Base-by-base conservation (phyloP, 2,888 invertebrate genomes). In the Boloria euphrosyne region DNA sequence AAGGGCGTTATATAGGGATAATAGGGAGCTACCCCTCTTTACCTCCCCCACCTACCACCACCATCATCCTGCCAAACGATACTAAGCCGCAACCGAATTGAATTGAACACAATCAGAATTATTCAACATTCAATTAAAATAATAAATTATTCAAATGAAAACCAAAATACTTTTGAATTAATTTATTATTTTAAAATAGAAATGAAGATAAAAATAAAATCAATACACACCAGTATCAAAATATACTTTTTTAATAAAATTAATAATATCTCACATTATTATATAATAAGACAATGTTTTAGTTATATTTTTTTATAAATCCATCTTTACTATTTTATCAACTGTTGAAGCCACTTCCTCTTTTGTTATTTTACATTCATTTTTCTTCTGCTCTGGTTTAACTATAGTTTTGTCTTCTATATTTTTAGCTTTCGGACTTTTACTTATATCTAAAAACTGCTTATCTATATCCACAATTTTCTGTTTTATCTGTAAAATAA, bases 391-490 rank as follows among this genome's bases (percentile, higher is more conserved):
- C 3, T 80, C 78, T 13, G 72, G 71, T 69, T 81, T 80, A 2
- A 76, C 71, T 54, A 74, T 71, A 18, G 76, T 68, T 67, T 82
- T 78, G 3, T 75, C 66, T 62, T 74, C 70, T 17, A 61, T 79
- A 0, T 78, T 58, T 10, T 10, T 38, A 7, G 31, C 31, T 70
- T 82, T 84, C 0, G 81, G 80, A 14, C 75, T 83, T 62, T 86
- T 89, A 57, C 75, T 87, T 3, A 89, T 83, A 75, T 89, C 87
- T 49, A 89, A 70, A 70, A 90, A 87, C 68, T 90, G 83, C 63
- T 89, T 88, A 69, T 92, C 90, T 38, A 91, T 86, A 10, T 89
- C 87, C 64, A 84, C 82, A 7, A 92, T 84, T 76, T 88, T 90
- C 71, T 90, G 86, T 73, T 91, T 90, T 3, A 92, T 83, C 91